Percentiles rank a stretch among this genome's conserved stretches.
Evolutionary conservation across 2,888 invertebrate genomes (phyloP).

Genomic region (Myopa testacea): DNA sequence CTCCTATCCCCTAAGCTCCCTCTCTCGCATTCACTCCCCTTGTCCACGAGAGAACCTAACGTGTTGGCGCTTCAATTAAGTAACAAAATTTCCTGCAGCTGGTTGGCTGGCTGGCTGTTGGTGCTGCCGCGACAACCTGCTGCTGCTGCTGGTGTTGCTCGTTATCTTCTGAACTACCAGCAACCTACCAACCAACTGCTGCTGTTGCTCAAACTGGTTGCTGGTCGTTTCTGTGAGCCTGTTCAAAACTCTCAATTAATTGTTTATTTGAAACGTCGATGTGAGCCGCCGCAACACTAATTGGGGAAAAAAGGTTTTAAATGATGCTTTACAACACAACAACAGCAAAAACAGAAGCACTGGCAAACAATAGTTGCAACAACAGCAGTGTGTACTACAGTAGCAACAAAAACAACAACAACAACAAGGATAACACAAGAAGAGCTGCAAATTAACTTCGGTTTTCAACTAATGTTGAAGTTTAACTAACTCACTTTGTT

Average conservation of each 20-base stretch:
- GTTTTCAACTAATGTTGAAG: slow-evolving; percentile 37
- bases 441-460: slow-evolving; percentile 38
- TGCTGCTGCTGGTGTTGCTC: slow-evolving; percentile 56
- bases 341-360: slow-evolving; percentile 30
- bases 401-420: slow-evolving; percentile 48
- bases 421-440: slow-evolving; percentile 38
- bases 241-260: slow-evolving; percentile 54
- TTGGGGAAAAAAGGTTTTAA: slow-evolving; percentile 38
- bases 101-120: slow-evolving; percentile 46
- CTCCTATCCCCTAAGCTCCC: neutral
- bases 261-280: slow-evolving; percentile 54
- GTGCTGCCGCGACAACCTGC: slow-evolving; percentile 50
- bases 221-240: slow-evolving; percentile 50
- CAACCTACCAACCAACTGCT: neutral
- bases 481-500: slow-evolving; percentile 39
- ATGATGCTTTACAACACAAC: slow-evolving; percentile 30
- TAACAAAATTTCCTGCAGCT: slow-evolving; percentile 15
- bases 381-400: slow-evolving; percentile 44
- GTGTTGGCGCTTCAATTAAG: slow-evolving; percentile 23
- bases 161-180: neutral
- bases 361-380: slow-evolving; percentile 36
- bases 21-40: neutral
- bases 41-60: neutral
- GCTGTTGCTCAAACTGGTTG: slow-evolving; percentile 34
- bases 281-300: slow-evolving; percentile 32